Base-by-base conservation (phyloP, 2,888 invertebrate genomes). In the Cancer borealis region DNA sequence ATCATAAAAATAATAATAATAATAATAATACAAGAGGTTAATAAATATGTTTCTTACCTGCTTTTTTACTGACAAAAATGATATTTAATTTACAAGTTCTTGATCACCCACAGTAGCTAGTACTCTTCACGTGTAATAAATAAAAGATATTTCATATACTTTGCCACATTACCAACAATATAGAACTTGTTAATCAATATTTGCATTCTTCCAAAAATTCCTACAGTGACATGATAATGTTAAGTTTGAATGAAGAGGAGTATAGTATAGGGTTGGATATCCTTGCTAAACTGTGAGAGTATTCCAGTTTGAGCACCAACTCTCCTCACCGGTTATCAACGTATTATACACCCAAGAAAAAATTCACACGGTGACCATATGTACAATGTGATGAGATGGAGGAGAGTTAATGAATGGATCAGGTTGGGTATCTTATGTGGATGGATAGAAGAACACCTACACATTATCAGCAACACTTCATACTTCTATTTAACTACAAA, bases 391-490 rank as follows among this genome's bases (percentile, higher is more conserved):
- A 88, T 88, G 46, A 14, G 30, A 88, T 60, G 49, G 49, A 88
- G 54, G 17, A 93, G 30, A 93, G n/a, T 21, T 39, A 30, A 93
- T 93, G 54, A n/a, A 93, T 54, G 49, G 49, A 93, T 60, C 49
- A 88, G 30, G 88, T 49, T 49, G 88, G 46, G 10, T 93, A 60
- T 93, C 46, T 87, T 49, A 21, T 39, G 14, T 88, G 88, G 46
- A 93, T 93, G 84, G 39, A 46, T 39, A 87, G n/a, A 92, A 60
- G 21, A 21, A 84, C 73, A 79, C 87, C 60, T 60, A 84, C 73
- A 79, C 87, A 14, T 46, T 92, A 92, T 92, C 54, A 84, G 84
- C 84, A 92, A n/a, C n/a, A 54, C 30, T 87, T 54, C 84, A 92
- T 87, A 92, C 45, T 79, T 92, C 73, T 84, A 92, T 60, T 60